Base-by-base conservation (phyloP, 1,140 invertebrate species). In the Acarapis woodi region DNA sequence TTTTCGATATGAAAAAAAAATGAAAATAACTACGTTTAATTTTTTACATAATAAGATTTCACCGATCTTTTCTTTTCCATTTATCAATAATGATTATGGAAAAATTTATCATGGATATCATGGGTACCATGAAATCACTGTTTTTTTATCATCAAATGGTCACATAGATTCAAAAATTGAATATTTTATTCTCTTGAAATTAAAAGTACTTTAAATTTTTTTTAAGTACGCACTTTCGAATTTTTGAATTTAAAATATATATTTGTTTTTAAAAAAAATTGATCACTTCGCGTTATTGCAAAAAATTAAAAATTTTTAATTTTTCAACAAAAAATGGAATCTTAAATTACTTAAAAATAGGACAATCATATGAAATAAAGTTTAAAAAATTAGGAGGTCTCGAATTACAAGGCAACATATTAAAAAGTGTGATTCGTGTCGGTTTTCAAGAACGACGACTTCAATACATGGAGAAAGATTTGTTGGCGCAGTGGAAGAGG, bases 301-400 rank as follows among this genome's bases (percentile, higher is more conserved):
- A 32, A 8, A 6, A 10, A 33, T 6, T 20, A 6, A 8, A 6
- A 33, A 33, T 33, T 15, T 33, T 15, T 33, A 33, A 25, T 25
- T 32, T 28, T 25, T 9, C n/a, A n/a, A n/a, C n/a, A n/a, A 30
- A 30, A 30, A 35, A 35, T 35, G 15, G 30, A 10, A 21, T 21
- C 15, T 37, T 22, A 38, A 42, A 26, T 36, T 34, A 38, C 3
- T 40, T 22, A 39, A 33, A 31, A 14, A 12, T 33, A 52, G 51
- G 79, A 12, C 85, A 93, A 59, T 74, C 80, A 10, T 94, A 93
- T 54, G 85, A 93, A 60, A 78, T 94, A 40, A 90, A 93, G 53
- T 54, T 93, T 45, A 93, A 93, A 58, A 88, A 90, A 58, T 60
- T 90, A 12, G 83, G 83, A 0, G 82, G 90, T 59, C 57, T 88